Percentiles rank a stretch among this genome's conserved stretches.
Conservation (phyloP, 1,140 invertebrate genomes). For the Cotesia typhae region DNA sequence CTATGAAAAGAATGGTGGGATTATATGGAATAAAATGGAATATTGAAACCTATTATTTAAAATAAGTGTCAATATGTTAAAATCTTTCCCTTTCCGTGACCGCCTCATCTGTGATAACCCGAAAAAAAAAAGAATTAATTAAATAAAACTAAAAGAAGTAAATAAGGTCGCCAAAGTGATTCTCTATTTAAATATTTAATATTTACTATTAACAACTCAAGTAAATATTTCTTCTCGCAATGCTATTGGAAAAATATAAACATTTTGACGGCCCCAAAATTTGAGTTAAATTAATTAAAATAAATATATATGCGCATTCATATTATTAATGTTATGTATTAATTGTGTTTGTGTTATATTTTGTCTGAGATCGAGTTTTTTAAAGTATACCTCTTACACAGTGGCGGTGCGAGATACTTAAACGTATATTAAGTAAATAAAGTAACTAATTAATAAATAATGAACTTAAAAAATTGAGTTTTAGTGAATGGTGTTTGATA, state of each 20-base stretch:
- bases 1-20: constrained; percentile 98
- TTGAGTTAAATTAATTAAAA: constrained; percentile 32
- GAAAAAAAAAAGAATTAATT: constrained; percentile 42
- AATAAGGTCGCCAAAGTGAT: constrained; percentile 23
- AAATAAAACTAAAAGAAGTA: constrained; percentile 38
- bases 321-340: constrained; percentile 3
- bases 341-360: neutral
- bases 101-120: constrained; percentile 63
- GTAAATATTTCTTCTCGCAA: constrained; percentile 49
- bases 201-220: constrained; percentile 41
- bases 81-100: constrained; percentile 41
- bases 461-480: constrained; percentile 21
- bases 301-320: constrained; percentile 19
- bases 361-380: constrained; percentile 15
- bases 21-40: constrained; percentile 78
- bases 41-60: constrained; percentile 26
- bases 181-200: constrained; percentile 24
- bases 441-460: constrained; percentile 11
- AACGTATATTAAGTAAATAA: constrained; percentile 19
- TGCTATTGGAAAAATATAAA: constrained; percentile 37
- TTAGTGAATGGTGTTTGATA: constrained; percentile 23
- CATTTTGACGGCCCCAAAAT: constrained; percentile 8
- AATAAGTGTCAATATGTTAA: constrained; percentile 31
- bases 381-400: constrained; percentile 17
- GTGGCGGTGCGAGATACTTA: constrained; percentile 36